Evolutionary conservation across 2,113 vertebrate species (phyloP).

Genomic region (Buteo buteo): DNA sequence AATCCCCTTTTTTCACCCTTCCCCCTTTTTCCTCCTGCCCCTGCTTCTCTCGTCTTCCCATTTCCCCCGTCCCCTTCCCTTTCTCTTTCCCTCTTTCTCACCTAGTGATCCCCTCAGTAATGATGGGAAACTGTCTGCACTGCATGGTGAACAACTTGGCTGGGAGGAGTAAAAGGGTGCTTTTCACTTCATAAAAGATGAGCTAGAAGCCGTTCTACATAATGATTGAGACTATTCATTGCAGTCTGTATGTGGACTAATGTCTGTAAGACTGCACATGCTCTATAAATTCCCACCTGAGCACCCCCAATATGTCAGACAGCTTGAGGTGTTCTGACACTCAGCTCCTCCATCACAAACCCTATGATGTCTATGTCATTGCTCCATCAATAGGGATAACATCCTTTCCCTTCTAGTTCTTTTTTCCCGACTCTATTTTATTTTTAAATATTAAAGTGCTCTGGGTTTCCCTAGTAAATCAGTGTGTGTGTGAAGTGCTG

Average conservation of each 20-base stretch:
- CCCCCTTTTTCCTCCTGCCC: neutral
- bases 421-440: neutral
- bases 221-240: neutral
- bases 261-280: neutral
- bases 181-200: neutral
- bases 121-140: neutral
- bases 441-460: constrained; percentile 57
- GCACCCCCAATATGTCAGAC: neutral
- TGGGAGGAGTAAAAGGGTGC: neutral
- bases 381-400: neutral
- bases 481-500: constrained; percentile 42
- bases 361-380: neutral
- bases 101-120: neutral
- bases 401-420: neutral
- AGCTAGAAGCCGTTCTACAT: neutral
- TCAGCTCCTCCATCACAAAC: neutral
- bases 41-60: neutral
- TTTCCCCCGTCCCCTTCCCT: neutral
- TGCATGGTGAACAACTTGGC: neutral
- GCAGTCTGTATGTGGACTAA: neutral
- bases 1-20: neutral
- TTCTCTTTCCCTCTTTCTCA: neutral
- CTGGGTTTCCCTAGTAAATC: constrained; percentile 60
- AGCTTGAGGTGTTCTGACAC: neutral
- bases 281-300: neutral